phyloP scores from a whole-genome alignment of 2,888 invertebrate species.

The Willowsia nigromaculata region DNA sequence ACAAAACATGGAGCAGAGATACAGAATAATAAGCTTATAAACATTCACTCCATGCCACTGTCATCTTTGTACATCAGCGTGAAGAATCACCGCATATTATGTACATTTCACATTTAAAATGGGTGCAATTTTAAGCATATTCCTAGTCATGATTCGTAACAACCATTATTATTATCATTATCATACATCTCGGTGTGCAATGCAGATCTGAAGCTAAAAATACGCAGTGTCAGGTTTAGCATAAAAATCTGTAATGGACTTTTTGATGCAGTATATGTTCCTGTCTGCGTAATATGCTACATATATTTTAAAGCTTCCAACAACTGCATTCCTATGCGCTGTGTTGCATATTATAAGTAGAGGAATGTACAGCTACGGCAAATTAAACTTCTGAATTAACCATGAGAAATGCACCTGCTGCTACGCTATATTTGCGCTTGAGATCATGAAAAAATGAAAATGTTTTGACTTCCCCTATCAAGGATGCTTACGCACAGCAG shows the following conservation, averaged over 20 bases:
- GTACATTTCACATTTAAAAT: conserved; percentile 4
- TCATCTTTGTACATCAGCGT: conserved; percentile 5
- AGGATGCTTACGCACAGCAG: background rate
- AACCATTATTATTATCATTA: background rate
- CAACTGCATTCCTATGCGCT: too few species aligned
- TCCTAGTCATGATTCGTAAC: conserved; percentile 35
- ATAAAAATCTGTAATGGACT: too few species aligned
- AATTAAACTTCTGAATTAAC: conserved; percentile 41
- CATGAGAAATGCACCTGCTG: conserved; percentile 47
- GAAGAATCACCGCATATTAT: conserved; percentile 27
- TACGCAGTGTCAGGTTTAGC: too few species aligned
- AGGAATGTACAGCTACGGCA: background rate
- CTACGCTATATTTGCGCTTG: background rate
- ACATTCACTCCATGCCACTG: conserved; percentile 27
- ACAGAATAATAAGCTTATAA: background rate
- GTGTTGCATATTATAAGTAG: background rate
- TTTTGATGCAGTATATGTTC: too few species aligned
- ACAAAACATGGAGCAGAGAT: background rate
- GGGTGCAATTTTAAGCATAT: conserved; percentile 14
- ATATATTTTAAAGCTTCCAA: too few species aligned
- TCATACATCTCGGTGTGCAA: background rate
- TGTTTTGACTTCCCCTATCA: conserved; percentile 41
- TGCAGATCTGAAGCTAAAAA: background rate
- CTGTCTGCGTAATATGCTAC: too few species aligned
- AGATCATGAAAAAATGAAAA: conserved; percentile 24